Evolutionary conservation across 2,888 invertebrate genomes (phyloP), one percentile per base, ranked within the genome.

Genomic region (Epinotia demarniana): DNA sequence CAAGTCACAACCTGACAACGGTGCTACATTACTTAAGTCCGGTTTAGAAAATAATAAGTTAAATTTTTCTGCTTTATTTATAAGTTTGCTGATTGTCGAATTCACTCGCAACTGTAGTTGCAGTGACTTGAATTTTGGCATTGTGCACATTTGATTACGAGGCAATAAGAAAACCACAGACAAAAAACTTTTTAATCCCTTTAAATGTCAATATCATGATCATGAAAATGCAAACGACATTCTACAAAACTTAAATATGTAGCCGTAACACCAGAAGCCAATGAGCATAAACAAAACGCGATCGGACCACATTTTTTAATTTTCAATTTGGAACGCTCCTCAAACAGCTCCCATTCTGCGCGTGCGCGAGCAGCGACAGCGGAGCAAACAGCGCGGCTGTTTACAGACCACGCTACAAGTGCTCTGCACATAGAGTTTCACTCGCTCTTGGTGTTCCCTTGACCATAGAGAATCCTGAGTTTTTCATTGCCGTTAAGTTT

Each of bases 331-430:
- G 81, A 73, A 62, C 73, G 73, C 62, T 73, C 55, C 68, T 55
- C 53, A 73, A 73, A 81, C 84, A 81, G 81, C 80, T 81, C 78
- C 75, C 79, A 80, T 82, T 81, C 74, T 63, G 43, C 69, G 73
- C 79, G 81, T 85, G 84, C 85, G 84, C 53, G 8, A n/a, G 84
- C 49, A 49, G 49, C n/a, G 53, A 53, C 53, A 13, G 13, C 53
- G n/a, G 53, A 75, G 80, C 78, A 86, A 82, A 86, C 81, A 73
- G 39, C 8, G 9, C 2, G 11, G 12, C 12, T 73, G 73, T 73
- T 68, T 62, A 73, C 73, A 62, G 57, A 57, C 62, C 61, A 58
- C 60, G 46, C 73, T 55, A 73, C 62, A 53, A 73, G 73, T 73
- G 73, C 66, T 69, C 18, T 73, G 73, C 57, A 73, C 73, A 73